These are phyloP conservation scores for Clinocottus analis DNA, from an alignment of 2,113 vertebrate species.

Conservation along the genomic window DNA sequence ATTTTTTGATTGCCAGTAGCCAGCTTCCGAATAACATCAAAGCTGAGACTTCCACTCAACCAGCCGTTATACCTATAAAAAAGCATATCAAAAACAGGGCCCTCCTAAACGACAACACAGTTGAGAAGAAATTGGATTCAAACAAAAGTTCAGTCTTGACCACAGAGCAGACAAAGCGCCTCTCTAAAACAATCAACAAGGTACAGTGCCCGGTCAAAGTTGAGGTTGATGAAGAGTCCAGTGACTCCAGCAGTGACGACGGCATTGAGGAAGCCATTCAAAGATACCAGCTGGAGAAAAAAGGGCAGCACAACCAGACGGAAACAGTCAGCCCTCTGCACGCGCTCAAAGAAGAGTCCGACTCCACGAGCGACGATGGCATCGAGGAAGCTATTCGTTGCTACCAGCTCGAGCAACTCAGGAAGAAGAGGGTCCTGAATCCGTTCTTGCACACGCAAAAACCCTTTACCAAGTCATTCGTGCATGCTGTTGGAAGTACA, in stretches of 20 bases:
- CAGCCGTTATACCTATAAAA: slow-evolving; percentile 62
- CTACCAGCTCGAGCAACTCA: slow-evolving; percentile 91
- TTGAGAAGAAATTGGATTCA: slow-evolving; percentile 62
- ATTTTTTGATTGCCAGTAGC: slow-evolving; percentile 67
- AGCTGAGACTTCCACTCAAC: slow-evolving; percentile 39
- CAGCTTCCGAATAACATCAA: slow-evolving; percentile 66
- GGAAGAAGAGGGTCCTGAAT: slow-evolving; percentile 68
- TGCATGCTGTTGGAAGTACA: slow-evolving; percentile 48
- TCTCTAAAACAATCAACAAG: slow-evolving; percentile 48
- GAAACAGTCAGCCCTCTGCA: slow-evolving; percentile 24
- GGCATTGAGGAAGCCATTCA: slow-evolving; percentile 97
- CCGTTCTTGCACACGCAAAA: slow-evolving; percentile 59
- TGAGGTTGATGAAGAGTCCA: slow-evolving; percentile 67
- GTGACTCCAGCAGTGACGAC: slow-evolving; percentile 87
- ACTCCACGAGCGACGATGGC: slow-evolving; percentile 93
- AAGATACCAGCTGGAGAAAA: slow-evolving; percentile 89
- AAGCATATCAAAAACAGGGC: slow-evolving; percentile 77
- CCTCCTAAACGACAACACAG: slow-evolving; percentile 61
- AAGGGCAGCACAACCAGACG: slow-evolving; percentile 69
- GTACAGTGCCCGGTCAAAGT: slow-evolving; percentile 34
- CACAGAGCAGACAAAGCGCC: slow-evolving; percentile 38
- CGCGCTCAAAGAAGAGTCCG: slow-evolving; percentile 69
- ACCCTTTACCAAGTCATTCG: slow-evolving; percentile 43
- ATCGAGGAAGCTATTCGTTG: slow-evolving; percentile 94
- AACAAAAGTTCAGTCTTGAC: slow-evolving; percentile 45